A percentile compares a stretch with the other conserved stretches of the same genome.
These are phyloP conservation scores for Heliconius aoede DNA, from an alignment of 2,888 invertebrate species.

Conservation along the genomic window DNA sequence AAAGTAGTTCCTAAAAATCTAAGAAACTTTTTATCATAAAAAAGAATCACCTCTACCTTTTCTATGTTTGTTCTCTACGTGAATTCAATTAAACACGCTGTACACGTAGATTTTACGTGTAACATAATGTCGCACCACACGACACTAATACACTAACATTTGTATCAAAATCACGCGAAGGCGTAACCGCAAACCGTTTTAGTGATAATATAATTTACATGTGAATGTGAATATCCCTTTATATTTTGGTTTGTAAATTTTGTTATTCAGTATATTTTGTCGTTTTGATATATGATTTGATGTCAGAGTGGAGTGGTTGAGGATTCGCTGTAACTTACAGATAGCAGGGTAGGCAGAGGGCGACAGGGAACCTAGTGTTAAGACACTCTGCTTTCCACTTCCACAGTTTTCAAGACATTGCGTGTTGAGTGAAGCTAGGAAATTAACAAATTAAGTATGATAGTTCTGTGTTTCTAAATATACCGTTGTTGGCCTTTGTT, in stretches of 20 bases:
- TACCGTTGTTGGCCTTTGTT: too few species aligned
- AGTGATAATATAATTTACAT: slow-evolving; percentile 20
- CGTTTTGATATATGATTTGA: not conserved
- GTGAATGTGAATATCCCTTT: slow-evolving; percentile 7
- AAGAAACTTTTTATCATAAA: too few species aligned
- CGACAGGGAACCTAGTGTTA: too few species aligned
- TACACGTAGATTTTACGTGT: not conserved
- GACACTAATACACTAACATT: slow-evolving; percentile 43
- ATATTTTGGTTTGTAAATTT: slow-evolving; percentile 3
- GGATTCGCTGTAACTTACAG: too few species aligned
- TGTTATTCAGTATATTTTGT: not conserved
- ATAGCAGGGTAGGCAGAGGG: too few species aligned
- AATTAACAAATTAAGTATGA: too few species aligned
- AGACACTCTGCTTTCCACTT: too few species aligned
- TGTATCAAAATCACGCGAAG: slow-evolving; percentile 17
- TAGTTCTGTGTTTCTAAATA: too few species aligned
- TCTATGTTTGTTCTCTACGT: not conserved
- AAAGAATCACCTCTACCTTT: too few species aligned
- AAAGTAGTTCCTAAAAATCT: too few species aligned
- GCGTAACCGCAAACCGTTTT: slow-evolving; percentile 18
- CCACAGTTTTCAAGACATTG: too few species aligned
- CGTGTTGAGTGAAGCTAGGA: not conserved
- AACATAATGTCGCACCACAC: slow-evolving; percentile 31
- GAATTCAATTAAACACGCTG: not conserved
- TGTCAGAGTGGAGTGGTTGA: not conserved